These are phyloP conservation scores for Hydrophis major DNA, from an alignment of 2,797 vertebrate genomes.

Conservation along the genomic window DNA sequence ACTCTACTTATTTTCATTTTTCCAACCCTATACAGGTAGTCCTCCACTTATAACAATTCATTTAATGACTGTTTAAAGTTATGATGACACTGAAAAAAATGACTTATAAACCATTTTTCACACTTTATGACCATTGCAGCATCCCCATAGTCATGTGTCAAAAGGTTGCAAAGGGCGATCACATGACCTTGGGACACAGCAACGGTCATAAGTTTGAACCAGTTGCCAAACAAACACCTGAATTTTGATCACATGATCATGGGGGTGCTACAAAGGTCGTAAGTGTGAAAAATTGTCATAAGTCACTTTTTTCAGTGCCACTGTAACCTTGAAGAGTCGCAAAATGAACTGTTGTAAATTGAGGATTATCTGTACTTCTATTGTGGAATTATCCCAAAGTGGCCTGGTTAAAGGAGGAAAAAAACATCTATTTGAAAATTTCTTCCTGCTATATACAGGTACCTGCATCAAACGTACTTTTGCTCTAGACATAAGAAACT, in stretches of 20 bases:
- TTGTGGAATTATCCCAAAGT: not conserved
- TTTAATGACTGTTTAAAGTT: not conserved
- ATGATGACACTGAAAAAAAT: not conserved
- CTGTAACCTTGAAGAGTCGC: too few relatives aligned
- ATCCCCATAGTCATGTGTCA: not conserved
- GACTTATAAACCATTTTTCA: not conserved
- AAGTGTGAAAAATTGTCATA: too few relatives aligned
- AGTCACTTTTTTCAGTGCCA: too few relatives aligned
- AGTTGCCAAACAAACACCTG: too few relatives aligned
- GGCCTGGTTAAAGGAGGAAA: not conserved
- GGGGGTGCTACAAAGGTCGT: too few relatives aligned
- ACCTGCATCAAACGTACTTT: conserved; percentile 76
- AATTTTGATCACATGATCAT: too few relatives aligned
- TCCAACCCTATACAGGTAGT: not conserved
- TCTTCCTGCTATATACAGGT: not conserved
- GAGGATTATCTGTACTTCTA: not conserved
- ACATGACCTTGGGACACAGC: too few relatives aligned
- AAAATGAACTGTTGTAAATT: too few relatives aligned
- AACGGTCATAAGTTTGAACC: too few relatives aligned
- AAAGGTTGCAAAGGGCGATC: too few relatives aligned
- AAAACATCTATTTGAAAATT: not conserved
- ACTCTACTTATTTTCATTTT: not conserved
- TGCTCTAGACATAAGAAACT: conserved; percentile 89
- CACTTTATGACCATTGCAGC: not conserved
- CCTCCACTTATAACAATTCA: not conserved